Evolutionary conservation across 2,797 vertebrate species (phyloP).

Genomic region (Channallabes apus): DNA sequence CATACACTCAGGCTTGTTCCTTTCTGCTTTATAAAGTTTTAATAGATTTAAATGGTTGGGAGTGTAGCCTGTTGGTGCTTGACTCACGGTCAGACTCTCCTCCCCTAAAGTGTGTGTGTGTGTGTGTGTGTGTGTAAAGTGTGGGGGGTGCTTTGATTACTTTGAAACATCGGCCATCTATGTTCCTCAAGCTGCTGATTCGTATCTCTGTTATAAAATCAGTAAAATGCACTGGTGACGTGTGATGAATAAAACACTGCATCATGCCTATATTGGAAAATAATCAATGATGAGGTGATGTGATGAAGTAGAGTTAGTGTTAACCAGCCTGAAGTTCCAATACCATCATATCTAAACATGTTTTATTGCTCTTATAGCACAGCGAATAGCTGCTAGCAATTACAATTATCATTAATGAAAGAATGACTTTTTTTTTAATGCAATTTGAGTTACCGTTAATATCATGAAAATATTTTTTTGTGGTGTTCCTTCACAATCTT

Average conservation of each 20-base stretch:
- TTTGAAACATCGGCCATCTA: not conserved
- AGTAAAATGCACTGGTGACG: not conserved
- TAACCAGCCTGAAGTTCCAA: too few relatives aligned
- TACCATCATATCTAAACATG: not conserved
- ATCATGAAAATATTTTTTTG: not conserved
- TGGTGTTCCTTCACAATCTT: not conserved
- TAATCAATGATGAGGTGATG: not conserved
- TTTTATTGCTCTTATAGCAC: not conserved
- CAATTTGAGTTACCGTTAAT: too few relatives aligned
- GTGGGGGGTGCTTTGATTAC: too few relatives aligned
- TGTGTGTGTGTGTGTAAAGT: not conserved
- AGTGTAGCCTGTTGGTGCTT: slow-evolving; percentile 38
- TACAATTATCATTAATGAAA: not conserved
- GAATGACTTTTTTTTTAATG: not conserved
- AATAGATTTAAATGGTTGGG: slow-evolving; percentile 77
- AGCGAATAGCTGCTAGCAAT: too few relatives aligned
- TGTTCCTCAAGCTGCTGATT: not conserved
- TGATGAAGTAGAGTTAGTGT: not conserved
- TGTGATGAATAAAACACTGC: not conserved
- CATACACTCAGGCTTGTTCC: slow-evolving; percentile 65
- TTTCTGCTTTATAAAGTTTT: slow-evolving; percentile 73
- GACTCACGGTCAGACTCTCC: slow-evolving; percentile 27
- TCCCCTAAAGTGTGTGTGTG: not conserved
- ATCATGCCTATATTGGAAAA: not conserved
- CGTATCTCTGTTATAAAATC: not conserved